Base-by-base conservation (phyloP, 2,888 invertebrate species). In the Noctuana brunneofusca region DNA sequence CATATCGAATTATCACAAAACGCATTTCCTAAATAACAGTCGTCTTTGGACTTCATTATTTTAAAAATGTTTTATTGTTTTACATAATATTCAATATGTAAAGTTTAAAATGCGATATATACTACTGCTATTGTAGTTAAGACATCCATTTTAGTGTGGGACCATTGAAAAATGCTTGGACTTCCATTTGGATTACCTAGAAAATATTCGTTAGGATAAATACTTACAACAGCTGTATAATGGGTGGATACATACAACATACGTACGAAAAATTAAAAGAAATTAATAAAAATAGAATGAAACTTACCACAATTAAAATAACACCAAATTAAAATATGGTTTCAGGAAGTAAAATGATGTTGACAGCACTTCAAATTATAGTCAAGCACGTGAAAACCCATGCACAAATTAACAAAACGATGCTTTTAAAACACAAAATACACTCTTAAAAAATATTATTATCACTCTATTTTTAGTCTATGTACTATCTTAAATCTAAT, bases 171-270 rank as follows among this genome's bases (percentile, higher is more conserved):
- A 83, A 79, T 78, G 79, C 85, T 86, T 82, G 89, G 78, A 85
- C 89, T 83, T 89, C 91, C 91, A 80, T 87, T 91, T 86, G 90
- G 89, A 79, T 91, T 91, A 91, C 91, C 91, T 91, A 91, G 83
- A 91, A 91, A 89, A 89, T 79, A 87, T 86, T 79, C 73, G 76
- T 80, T 76, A 78, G 69, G 76, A 84, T 88, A 85, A 87, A 86
- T 83, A 85, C 78, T 68, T 63, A 57, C 22, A 48, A 48, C 58
- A 57, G 58, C 63, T 48, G 22, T 30, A 48, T 32, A 49, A 56
- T 41, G 62, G 55, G 55, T 56, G 62, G 55, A 50, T 56, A 66
- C 63, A 48, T 48, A 38, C 49, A 74, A 69, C 66, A 64, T 63
- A 58, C 35, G 38, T 52, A 62, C 24, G 54, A 35, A 63, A 65